Base-by-base conservation (phyloP, 35 echinoderm and acorn worm species). In the Amphiura filiformis region DNA sequence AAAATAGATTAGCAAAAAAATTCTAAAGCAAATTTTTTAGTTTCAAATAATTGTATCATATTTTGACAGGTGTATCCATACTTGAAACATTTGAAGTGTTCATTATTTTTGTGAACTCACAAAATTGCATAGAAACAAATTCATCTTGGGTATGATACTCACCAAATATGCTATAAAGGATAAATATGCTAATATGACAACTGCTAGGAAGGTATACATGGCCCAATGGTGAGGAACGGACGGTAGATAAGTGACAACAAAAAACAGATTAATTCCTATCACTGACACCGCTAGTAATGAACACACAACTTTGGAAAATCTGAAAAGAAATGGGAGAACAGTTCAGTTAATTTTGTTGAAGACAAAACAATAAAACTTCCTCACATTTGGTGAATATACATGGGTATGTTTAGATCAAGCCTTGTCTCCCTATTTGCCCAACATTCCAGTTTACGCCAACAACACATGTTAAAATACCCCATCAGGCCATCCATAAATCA, bases 251-350 rank as follows among this genome's bases (percentile, higher is more conserved):
- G 83, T 86, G 4, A 85, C 84, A 1, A 98, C 92, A 90, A 98
- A 98, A 75, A 89, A 98, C 70, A 94, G 38, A 80, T 98, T 98
- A 83, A 98, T 98, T 0, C 80, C 95, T 20, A 97, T 97, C 15
- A 97, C 86, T 20, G 38, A 47, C 7, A 97, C 28, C 7, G 92
- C 95, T 40, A 97, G 79, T 13, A 86, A 38, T 28, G 34, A 38
- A 78, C 91, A 91, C 1, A 88, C 40, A 41, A 97, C 38, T 32
- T 88, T 93, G 18, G 82, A 31, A 34, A 97, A 65, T 75, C 95
- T 97, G 92, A 80, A 38, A 30, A 38, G 76, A 77, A 61, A 82
- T 81, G 47, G 23, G 64, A 78, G 80, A 38, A 82, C 7, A 92
- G 17, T 23, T 34, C 0, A 20, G 13, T 0, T 76, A 44, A 35